These are phyloP conservation scores for Plagodis dolabraria DNA, from an alignment of 2,888 invertebrate species.

Conservation along the genomic window DNA sequence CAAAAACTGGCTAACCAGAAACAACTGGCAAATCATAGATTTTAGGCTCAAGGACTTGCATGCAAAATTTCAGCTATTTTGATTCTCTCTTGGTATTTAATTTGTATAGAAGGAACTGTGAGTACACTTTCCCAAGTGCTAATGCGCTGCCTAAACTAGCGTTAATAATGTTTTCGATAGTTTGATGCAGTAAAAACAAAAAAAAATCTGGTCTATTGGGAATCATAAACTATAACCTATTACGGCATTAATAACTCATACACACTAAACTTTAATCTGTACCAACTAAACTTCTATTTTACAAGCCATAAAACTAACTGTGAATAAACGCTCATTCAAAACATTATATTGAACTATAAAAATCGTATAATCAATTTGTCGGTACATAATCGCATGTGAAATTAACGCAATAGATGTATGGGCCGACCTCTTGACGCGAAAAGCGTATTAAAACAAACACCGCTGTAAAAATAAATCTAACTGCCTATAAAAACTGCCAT, in stretches of 20 bases:
- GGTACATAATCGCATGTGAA: slow-evolving; percentile 47
- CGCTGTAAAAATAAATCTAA: slow-evolving; percentile 85
- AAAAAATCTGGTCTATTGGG: too few relatives aligned
- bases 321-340: slow-evolving; percentile 49
- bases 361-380: slow-evolving; percentile 49
- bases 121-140: too few relatives aligned
- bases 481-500: slow-evolving; percentile 84
- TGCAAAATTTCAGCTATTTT: too few relatives aligned
- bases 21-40: too few relatives aligned
- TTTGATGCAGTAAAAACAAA: too few relatives aligned
- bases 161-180: too few relatives aligned
- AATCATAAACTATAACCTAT: slow-evolving; percentile 17
- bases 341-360: slow-evolving; percentile 44
- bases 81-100: too few relatives aligned
- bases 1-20: too few relatives aligned
- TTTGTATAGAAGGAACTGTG: too few relatives aligned
- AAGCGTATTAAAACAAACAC: slow-evolving; percentile 83
- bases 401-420: slow-evolving; percentile 60
- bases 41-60: too few relatives aligned
- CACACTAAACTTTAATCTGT: slow-evolving; percentile 34
- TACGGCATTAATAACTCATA: slow-evolving; percentile 26
- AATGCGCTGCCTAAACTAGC: too few relatives aligned
- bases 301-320: slow-evolving; percentile 45
- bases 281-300: slow-evolving; percentile 40
- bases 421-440: slow-evolving; percentile 75